Percentiles rank a stretch among this genome's conserved stretches.
phyloP scores from a whole-genome alignment of 1,140 invertebrate species.

The Drosophila hydei region DNA sequence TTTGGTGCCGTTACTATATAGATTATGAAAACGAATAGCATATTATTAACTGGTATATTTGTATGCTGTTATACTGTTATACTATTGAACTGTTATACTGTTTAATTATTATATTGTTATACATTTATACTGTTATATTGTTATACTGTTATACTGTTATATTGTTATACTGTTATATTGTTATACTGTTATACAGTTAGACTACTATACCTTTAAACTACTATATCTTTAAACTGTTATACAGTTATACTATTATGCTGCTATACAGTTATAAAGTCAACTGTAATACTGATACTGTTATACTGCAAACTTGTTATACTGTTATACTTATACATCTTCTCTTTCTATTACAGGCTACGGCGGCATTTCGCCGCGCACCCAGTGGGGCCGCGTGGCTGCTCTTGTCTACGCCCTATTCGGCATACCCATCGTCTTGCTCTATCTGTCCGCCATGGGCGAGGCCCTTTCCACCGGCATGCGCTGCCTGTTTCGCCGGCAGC shows the following conservation, averaged over 20 bases:
- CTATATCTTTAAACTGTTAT: background rate
- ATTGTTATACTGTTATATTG: slow-evolving; percentile 1
- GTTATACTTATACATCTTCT: background rate
- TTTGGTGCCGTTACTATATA: no score
- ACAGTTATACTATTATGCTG: background rate
- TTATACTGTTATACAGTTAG: background rate
- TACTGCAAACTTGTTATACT: background rate
- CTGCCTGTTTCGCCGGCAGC: slow-evolving; percentile 76
- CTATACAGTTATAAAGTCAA: no score
- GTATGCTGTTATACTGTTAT: background rate
- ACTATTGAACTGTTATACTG: background rate
- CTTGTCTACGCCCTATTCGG: slow-evolving; percentile 94
- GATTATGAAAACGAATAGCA: no score
- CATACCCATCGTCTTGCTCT: slow-evolving; percentile 95
- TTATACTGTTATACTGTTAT: background rate
- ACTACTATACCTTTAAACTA: background rate
- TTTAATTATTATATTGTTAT: no score
- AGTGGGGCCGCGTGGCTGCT: slow-evolving; percentile 93
- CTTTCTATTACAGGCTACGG: slow-evolving; percentile 91
- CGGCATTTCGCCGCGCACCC: slow-evolving; percentile 94
- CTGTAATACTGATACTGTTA: no score
- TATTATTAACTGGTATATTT: no score
- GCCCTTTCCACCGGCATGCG: slow-evolving; percentile 85
- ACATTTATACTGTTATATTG: no score
- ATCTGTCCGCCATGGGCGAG: slow-evolving; percentile 93